These are phyloP conservation scores for Bellardia bayeri DNA, from an alignment of 2,888 invertebrate species.

Conservation along the genomic window DNA sequence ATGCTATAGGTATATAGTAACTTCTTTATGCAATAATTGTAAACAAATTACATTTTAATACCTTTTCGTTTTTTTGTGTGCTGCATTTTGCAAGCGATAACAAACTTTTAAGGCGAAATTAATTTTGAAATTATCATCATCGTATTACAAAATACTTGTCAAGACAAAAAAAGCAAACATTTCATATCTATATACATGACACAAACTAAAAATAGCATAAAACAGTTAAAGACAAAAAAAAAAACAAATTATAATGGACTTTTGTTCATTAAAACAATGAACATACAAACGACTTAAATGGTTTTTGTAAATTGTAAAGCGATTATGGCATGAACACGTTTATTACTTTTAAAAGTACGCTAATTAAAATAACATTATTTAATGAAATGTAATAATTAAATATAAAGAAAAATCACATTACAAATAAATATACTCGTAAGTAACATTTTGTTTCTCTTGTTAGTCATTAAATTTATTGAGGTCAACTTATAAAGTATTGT, in stretches of 20 bases:
- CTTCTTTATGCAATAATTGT: conserved; percentile 10
- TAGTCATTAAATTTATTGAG: conserved; percentile 38
- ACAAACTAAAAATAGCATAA: not conserved
- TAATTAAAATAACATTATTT: conserved; percentile 53
- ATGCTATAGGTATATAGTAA: not conserved
- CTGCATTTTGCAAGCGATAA: conserved; percentile 18
- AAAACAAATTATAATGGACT: no score
- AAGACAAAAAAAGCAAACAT: not conserved
- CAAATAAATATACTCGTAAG: not conserved
- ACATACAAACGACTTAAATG: not conserved
- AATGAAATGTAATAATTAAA: conserved; percentile 34
- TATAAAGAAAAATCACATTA: not conserved
- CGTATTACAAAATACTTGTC: conserved; percentile 3
- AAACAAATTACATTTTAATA: conserved; percentile 14
- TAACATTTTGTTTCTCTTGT: not conserved
- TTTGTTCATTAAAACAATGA: no score
- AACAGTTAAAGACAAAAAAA: not conserved
- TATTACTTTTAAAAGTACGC: conserved; percentile 54
- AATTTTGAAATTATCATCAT: conserved; percentile 39
- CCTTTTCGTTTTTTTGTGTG: not conserved
- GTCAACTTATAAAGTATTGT: conserved; percentile 16
- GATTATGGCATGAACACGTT: conserved; percentile 56
- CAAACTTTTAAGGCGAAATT: conserved; percentile 25
- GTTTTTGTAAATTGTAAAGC: not conserved
- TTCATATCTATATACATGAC: not conserved